phyloP scores from a whole-genome alignment of 2,113 vertebrate species.

The Pao palembangensis region DNA sequence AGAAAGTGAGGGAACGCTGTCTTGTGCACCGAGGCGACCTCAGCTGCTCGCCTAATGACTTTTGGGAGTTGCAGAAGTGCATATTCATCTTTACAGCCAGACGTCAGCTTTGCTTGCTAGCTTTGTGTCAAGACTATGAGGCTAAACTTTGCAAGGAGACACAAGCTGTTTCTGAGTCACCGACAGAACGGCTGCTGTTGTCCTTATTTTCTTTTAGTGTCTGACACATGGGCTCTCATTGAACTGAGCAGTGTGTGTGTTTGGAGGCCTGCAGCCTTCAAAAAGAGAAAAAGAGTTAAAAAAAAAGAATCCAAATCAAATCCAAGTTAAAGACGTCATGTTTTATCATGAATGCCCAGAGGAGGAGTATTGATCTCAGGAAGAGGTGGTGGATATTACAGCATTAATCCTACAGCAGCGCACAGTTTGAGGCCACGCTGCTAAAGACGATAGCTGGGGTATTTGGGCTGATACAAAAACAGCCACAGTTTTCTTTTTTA shows the following conservation, averaged over 20 bases:
- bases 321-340: conserved; percentile 52
- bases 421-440: too few species aligned
- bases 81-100: conserved; percentile 60
- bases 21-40: conserved; percentile 50
- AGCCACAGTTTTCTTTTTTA: too few species aligned
- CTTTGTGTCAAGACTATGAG: conserved; percentile 31
- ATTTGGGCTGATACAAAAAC: too few species aligned
- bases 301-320: conserved; percentile 33
- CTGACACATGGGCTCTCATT: conserved; percentile 27
- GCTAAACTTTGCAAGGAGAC: conserved; percentile 14
- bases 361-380: conserved; percentile 45
- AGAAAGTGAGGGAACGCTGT: conserved; percentile 5
- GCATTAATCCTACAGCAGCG: too few species aligned
- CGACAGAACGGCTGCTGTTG: neutral
- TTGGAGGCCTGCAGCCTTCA: conserved; percentile 27
- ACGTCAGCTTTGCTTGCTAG: conserved; percentile 54
- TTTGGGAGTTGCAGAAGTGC: conserved; percentile 52
- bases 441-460: too few species aligned
- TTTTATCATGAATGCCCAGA: conserved; percentile 40
- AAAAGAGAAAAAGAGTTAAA: conserved; percentile 2
- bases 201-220: conserved; percentile 4
- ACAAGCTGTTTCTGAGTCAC: conserved; percentile 36
- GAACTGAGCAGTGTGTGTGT: neutral
- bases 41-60: conserved; percentile 71
- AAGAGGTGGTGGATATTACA: conserved; percentile 9